These are phyloP conservation scores for Conistra vaccinii DNA, from an alignment of 2,888 invertebrate genomes.

Conservation along the genomic window DNA sequence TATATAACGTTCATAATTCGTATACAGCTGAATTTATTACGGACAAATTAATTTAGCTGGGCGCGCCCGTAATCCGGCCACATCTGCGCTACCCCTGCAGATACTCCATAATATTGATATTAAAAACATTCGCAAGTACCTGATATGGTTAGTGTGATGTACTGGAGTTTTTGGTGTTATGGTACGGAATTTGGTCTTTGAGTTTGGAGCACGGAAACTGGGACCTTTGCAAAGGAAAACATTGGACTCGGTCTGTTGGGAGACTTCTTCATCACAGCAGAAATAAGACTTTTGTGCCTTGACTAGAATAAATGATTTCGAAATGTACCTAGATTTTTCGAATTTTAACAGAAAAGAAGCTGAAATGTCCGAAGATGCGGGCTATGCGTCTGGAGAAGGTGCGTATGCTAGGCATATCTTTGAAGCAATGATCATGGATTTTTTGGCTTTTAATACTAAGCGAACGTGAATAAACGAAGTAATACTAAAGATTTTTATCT, in stretches of 20 bases:
- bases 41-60: conserved; percentile 81
- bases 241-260: neutral
- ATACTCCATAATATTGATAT: conserved; percentile 74
- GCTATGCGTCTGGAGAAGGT: neutral
- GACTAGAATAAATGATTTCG: neutral
- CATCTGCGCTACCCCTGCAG: conserved; percentile 73
- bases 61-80: conserved; percentile 73
- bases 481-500: neutral
- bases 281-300: neutral
- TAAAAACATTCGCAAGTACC: conserved; percentile 69
- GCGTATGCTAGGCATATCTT: neutral
- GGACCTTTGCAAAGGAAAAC: neutral
- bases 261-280: neutral
- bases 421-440: neutral
- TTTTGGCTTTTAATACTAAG: neutral
- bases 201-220: neutral
- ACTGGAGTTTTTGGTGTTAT: conserved; percentile 22
- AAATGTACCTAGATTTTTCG: neutral
- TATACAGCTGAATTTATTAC: conserved; percentile 80
- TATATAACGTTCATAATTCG: conserved; percentile 83
- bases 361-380: neutral
- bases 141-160: conserved; percentile 46
- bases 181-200: conserved; percentile 5
- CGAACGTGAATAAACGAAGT: neutral
- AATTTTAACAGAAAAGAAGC: neutral